Conservation (phyloP, 2,113 vertebrate genomes). For the Trichomycterus rosablanca region DNA sequence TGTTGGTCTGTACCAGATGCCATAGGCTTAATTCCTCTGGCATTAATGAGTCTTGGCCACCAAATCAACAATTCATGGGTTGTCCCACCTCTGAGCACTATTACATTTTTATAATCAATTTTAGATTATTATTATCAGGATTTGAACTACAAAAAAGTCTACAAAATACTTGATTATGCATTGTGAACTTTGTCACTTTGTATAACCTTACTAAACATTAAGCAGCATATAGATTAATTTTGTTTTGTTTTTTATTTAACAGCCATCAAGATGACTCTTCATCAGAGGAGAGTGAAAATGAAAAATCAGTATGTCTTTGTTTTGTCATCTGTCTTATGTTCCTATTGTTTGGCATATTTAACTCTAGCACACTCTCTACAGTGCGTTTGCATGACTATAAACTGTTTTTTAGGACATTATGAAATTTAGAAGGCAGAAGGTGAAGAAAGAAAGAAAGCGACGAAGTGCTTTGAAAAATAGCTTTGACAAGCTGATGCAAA, state of each 20-base stretch:
- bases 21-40: too few relatives aligned
- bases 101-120: too few relatives aligned
- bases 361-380: neutral
- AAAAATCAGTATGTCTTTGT: neutral
- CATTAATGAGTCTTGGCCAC: too few relatives aligned
- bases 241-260: neutral
- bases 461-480: slow-evolving; percentile 18
- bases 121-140: too few relatives aligned
- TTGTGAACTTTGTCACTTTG: too few relatives aligned
- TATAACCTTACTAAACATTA: too few relatives aligned
- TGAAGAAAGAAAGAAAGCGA: slow-evolving; percentile 38
- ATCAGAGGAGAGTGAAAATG: neutral
- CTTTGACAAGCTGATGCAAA: slow-evolving; percentile 37
- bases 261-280: neutral
- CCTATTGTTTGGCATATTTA: neutral
- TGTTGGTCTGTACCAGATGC: too few relatives aligned
- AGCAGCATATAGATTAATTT: too few relatives aligned
- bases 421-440: slow-evolving; percentile 12
- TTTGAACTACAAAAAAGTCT: too few relatives aligned
- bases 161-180: neutral
- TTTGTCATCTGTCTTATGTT: neutral
- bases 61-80: too few relatives aligned
- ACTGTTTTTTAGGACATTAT: neutral
- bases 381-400: neutral
- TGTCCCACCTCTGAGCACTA: too few relatives aligned